Base-by-base conservation (phyloP, 2,113 vertebrate genomes). In the Planiliza haematocheilus region DNA sequence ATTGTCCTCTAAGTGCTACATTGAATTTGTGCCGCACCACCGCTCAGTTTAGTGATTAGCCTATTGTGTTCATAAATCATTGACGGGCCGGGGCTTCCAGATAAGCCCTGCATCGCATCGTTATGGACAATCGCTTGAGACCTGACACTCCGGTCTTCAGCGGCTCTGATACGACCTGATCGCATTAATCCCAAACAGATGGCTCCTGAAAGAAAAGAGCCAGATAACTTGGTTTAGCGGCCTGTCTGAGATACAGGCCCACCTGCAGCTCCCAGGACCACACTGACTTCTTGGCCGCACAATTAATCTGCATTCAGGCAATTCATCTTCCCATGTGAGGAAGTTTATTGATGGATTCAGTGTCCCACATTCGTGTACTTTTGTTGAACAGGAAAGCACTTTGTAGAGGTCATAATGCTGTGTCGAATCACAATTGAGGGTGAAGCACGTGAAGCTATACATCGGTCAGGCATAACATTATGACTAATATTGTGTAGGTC, bases 261-360 rank as follows among this genome's bases (percentile, higher is more conserved):
- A 83, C 81, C 79, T 83, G 87, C 76, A 62, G 68, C 78, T 91
- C 81, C 74, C 84, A 75, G 63, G 70, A 79, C 50, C 45, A 30
- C 0, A 13, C 55, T 30, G 24, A 30, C 24, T 77, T 56, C 57
- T 59, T 62, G 58, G 8, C 48, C 43, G 42, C 39, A 38, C 36
- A 62, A 50, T 12, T 61, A 53, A 9, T 79, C 67, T 66, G 49
- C 67, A 65, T 60, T 42, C 41, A 0, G 60, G 38, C 49, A 58
- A 51, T 6, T 71, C 14, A 34, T 58, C 71, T 71, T 67, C 34
- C 24, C 24, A 5, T 30, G 24, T 30, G 24, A 30, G 24, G 24
- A 30, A 30, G 24, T 30, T 30, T 30, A 30, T 30, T 30, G 24
- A 30, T 30, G 24, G 24, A 30, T 30, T 30, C 24, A 30, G 24